Evolutionary conservation across 2,113 vertebrate species (phyloP).

Genomic region (Mugil cephalus): DNA sequence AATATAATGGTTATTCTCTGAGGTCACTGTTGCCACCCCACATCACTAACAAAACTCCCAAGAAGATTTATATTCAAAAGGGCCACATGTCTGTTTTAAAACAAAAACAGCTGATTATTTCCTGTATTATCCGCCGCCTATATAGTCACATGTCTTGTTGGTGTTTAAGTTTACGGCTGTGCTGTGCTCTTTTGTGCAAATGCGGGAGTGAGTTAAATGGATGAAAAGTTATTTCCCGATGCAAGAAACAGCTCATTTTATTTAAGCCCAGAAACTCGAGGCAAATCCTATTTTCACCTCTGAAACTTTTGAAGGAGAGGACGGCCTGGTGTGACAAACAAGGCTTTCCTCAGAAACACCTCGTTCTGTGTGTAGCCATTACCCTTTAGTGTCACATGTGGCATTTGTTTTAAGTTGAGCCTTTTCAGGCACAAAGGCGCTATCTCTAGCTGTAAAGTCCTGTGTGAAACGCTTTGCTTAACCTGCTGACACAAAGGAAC

Average conservation of each 20-base stretch:
- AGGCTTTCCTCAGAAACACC: conserved; percentile 55
- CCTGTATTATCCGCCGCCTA: background rate
- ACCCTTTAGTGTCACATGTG: conserved; percentile 78
- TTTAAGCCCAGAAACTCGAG: conserved; percentile 5
- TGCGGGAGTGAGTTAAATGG: no score
- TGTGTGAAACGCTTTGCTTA: conserved; percentile 76
- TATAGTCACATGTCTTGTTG: background rate
- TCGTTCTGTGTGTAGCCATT: conserved; percentile 70
- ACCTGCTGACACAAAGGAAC: conserved; percentile 80
- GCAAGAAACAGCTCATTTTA: background rate
- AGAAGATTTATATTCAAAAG: conserved; percentile 20
- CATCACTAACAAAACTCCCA: conserved; percentile 48
- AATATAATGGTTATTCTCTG: conserved; percentile 69
- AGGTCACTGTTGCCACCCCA: conserved; percentile 56
- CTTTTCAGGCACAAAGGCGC: conserved; percentile 74
- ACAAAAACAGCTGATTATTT: no score
- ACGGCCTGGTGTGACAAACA: conserved; percentile 53
- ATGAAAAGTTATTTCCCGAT: no score
- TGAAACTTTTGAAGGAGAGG: conserved; percentile 67
- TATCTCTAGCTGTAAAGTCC: conserved; percentile 73
- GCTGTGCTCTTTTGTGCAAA: no score
- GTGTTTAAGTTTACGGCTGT: background rate
- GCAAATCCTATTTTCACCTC: conserved; percentile 48
- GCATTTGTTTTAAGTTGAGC: conserved; percentile 77
- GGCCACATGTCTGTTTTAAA: background rate